Evolutionary conservation across 2,113 vertebrate genomes (phyloP), one percentile per base, ranked within the genome.

Genomic region (Leuciscus idus): DNA sequence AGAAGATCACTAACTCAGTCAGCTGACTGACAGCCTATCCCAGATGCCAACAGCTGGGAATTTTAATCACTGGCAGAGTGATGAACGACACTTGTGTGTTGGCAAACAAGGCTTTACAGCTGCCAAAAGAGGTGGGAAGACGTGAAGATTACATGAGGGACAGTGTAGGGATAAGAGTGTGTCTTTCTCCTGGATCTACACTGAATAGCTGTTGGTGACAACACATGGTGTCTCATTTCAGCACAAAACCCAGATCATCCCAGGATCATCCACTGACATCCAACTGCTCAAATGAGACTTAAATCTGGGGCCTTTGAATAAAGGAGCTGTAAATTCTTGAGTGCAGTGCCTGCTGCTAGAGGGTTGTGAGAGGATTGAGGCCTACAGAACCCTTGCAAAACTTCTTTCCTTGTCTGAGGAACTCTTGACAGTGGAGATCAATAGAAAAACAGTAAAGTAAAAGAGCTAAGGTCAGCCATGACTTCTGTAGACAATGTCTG

Each of bases 1-100:
- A 33, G 68, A 84, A 84, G 74, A 78, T 76, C 89, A 79, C 85
- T 74, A 91, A 92, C 90, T 64, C 82, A 62, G 78, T 52, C 48
- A 17, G 4, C 64, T 82, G 83, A 91, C 73, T 90, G 91, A 91
- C 90, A 90, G 86, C 68, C 64, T 87, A 90, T 90, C 84, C 88
- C 78, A 52, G 87, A 36, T 36, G 36, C 91, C 87, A 90, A 84
- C 88, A 81, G 81, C 50, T 46, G 55, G 68, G 62, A 86, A 66
- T 75, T 87, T 82, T 84, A 90, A 93, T 90, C 75, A 88, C 90
- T 90, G 77, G 82, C 86, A 80, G 52, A 55, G 48, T 87, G 86
- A 92, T 88, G 61, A 85, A 88, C 77, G 75, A 50, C 23, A 68
- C 74, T 64, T 4, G 33, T 8, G 61, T 61, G 62, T 57, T 79